These are phyloP conservation scores for Athene cunicularia DNA, from an alignment of 2,113 vertebrate genomes.

Conservation along the genomic window DNA sequence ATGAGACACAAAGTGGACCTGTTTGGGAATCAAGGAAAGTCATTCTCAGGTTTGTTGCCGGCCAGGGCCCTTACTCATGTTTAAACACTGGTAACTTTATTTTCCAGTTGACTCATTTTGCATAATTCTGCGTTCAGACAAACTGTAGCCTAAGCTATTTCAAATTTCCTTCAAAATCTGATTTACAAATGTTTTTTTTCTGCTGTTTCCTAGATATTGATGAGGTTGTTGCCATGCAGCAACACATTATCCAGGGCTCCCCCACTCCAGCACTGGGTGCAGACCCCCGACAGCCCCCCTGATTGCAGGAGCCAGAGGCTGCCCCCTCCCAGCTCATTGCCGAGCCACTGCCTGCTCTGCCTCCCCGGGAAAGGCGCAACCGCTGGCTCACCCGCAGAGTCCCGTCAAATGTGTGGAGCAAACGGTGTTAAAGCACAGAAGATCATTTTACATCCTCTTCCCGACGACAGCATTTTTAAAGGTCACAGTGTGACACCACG, in stretches of 20 bases:
- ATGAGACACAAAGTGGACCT: constrained; percentile 40
- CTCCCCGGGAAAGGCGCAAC: not conserved
- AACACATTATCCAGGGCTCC: not conserved
- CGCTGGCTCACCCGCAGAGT: fast-evolving
- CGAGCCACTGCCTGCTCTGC: not conserved
- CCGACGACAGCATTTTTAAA: not conserved
- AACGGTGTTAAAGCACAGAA: too few relatives aligned
- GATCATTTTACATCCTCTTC: not conserved
- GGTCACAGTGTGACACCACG: not conserved
- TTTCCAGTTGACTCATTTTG: constrained; percentile 47
- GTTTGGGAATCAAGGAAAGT: constrained; percentile 35
- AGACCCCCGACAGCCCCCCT: fast-evolving
- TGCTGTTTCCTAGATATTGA: not conserved
- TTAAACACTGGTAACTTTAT: constrained; percentile 44
- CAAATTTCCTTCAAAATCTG: not conserved
- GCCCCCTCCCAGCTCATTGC: fast-evolving
- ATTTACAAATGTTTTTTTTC: not conserved
- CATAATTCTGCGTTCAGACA: not conserved
- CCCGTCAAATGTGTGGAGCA: fast-evolving
- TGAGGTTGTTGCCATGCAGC: not conserved
- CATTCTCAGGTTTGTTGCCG: constrained; percentile 2
- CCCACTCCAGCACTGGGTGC: fast-evolving
- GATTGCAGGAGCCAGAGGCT: not conserved
- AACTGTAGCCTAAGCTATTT: not conserved
- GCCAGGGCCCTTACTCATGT: not conserved